Evolutionary conservation across 2,888 invertebrate species (phyloP).

Genomic region (Yponomeuta malinellus): DNA sequence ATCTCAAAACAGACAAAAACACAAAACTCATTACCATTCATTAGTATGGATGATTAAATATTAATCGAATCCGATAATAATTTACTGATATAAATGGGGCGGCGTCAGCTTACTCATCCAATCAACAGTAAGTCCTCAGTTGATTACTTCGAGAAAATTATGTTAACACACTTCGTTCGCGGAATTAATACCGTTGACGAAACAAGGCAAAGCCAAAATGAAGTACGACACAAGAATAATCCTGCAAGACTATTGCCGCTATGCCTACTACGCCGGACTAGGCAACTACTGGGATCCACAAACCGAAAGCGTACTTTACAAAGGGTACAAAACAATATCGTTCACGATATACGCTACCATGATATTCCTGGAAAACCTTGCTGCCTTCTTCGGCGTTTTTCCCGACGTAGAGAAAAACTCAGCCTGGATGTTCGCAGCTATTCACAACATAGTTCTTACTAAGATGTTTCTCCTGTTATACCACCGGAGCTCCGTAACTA

Average conservation of each 20-base stretch:
- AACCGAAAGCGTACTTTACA: conserved; percentile 41
- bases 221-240: conserved; percentile 32
- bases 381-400: conserved; percentile 52
- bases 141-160: not conserved
- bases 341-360: conserved; percentile 52
- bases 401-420: conserved; percentile 61
- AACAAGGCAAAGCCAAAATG: not conserved
- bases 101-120: conserved; percentile 26
- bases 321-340: conserved; percentile 41
- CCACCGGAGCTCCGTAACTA: conserved; percentile 52
- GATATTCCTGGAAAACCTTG: conserved; percentile 59
- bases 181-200: not conserved
- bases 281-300: conserved; percentile 58
- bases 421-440: conserved; percentile 60
- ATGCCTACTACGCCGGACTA: conserved; percentile 53
- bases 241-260: conserved; percentile 47
- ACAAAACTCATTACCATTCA: not conserved
- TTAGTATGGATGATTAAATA: not conserved
- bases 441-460: conserved; percentile 56
- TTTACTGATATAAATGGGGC: conserved; percentile 20
- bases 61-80: conserved; percentile 25
- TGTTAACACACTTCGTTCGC: not conserved
- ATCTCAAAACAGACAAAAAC: not conserved
- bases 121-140: conserved; percentile 16
- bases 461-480: conserved; percentile 57